Evolutionary conservation across 2,797 vertebrate genomes (phyloP), one percentile per base, ranked within the genome.

Genomic region (Ispidina lecontei): DNA sequence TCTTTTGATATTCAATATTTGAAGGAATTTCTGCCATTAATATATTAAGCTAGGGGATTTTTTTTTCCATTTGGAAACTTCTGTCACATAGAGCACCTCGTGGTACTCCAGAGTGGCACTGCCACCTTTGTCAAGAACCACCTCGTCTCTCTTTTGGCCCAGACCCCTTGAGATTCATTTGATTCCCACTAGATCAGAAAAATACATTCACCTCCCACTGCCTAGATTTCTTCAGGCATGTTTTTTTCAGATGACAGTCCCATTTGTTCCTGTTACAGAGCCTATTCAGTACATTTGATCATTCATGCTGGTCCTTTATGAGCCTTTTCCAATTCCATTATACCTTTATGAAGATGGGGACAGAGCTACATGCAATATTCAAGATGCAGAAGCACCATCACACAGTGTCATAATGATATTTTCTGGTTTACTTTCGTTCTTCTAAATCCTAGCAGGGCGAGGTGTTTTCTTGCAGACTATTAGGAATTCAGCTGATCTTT

Each of bases 221-320:
- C 70, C 44, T 28, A 41, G 35, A 52, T 21, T 13, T 78, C 73
- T 84, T 71, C 9, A 54, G 28, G 33, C n/a, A 39, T 33, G 47
- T 74, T 15, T 68, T 78, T 71, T 55, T 31, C 35, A 81, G 51
- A 51, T 6, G 2, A 58, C 6, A 58, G 6, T 46, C 46, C 25
- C n/a, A 84, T 87, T 87, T 87, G 8, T 78, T 89, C 54, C 46
- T 49, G 78, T 93, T 78, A 72, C 49, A 43, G 33, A 78, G n/a
- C 43, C 55, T 54, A 7, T 37, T 89, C 33, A 56, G 65, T 68
- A 55, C 10, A 39, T 80, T 68, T 84, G 59, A 78, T 74, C 85
- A 84, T 59, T 82, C 23, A 72, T 12, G 55, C 47, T 84, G 82
- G 29, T 51, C 43, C 82, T 89, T 72, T 81, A 84, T 39, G 39